Base-by-base conservation (phyloP, 2,113 vertebrate genomes). In the Psittacula cyanocephala region DNA sequence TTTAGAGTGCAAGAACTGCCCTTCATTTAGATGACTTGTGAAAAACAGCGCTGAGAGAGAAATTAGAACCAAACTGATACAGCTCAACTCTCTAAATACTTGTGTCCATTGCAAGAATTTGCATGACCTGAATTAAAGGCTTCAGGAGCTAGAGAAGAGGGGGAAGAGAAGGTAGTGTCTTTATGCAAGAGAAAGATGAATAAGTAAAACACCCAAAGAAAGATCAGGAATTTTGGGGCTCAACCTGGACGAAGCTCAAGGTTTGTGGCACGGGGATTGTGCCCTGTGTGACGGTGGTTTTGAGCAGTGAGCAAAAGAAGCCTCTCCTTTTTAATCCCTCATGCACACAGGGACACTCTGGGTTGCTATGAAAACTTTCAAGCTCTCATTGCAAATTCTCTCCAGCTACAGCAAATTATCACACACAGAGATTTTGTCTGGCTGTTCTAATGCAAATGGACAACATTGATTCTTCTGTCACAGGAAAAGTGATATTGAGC, bases 311-410 rank as follows among this genome's bases (percentile, higher is more conserved):
- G 89, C n/a, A 72, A 72, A 92, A 81, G 76, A 64, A 81, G n/a
- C 0, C 1, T 52, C 93, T 92, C 72, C 43, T 68, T 93, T 93
- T 75, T 93, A 94, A 93, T 91, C 75, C 70, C 52, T 85, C 53
- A 1, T 62, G 89, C 89, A 59, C 86, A 76, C 86, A 89, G 67
- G 41, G 89, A 29, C 22, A 19, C 20, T 71, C 71, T 23, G 86
- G 47, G 94, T 95, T 96, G 92, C 93, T 92, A 59, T 95, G 94
- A 96, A 97, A 39, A 91, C 77, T 91, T 91, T 41, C 81, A 92
- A 47, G 65, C 83, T 71, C 86, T 93, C 86, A 49, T 89, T 93
- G 93, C 77, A 92, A 84, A 95, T 94, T 95, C 86, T 84, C 19
- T 91, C 50, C 35, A 92, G 89, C 94, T 93, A 76, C 91, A 84